Evolutionary conservation across 2,113 vertebrate genomes (phyloP).

Genomic region (Xiphophorus maculatus): DNA sequence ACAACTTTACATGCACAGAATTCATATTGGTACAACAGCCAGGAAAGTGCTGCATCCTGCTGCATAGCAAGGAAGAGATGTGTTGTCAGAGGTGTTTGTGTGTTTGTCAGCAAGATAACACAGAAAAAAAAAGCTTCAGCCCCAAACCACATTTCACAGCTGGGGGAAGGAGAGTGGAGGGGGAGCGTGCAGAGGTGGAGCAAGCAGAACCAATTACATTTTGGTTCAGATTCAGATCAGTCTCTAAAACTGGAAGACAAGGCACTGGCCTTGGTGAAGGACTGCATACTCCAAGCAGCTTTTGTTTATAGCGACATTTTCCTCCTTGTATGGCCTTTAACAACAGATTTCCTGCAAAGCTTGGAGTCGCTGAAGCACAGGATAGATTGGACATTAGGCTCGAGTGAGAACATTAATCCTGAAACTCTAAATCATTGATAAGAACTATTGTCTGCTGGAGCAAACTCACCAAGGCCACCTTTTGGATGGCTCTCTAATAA

Average conservation of each 20-base stretch:
- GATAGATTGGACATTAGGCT: constrained; percentile 6
- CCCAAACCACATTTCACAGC: neutral
- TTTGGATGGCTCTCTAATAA: constrained; percentile 42
- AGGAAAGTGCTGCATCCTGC: constrained; percentile 4
- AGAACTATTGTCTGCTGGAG: constrained; percentile 17
- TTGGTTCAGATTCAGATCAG: constrained; percentile 7
- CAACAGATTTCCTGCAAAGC: constrained; percentile 6
- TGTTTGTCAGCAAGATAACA: constrained; percentile 2
- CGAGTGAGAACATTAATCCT: constrained; percentile 29
- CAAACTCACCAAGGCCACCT: constrained; percentile 54
- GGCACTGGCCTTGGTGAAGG: neutral
- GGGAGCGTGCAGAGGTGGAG: neutral
- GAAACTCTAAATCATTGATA: constrained; percentile 42
- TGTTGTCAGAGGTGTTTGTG: neutral
- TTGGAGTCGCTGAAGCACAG: constrained; percentile 6
- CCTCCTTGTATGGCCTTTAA: constrained; percentile 1
- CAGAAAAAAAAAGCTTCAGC: neutral
- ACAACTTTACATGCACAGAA: constrained; percentile 3
- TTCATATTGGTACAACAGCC: constrained; percentile 9
- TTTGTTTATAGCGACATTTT: neutral
- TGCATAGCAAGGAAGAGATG: neutral
- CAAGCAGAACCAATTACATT: neutral
- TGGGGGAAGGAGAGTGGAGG: neutral
- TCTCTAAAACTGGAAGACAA: neutral
- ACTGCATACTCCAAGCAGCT: neutral